Conservation (phyloP, 1,140 invertebrate genomes). For the Euura lappo region DNA sequence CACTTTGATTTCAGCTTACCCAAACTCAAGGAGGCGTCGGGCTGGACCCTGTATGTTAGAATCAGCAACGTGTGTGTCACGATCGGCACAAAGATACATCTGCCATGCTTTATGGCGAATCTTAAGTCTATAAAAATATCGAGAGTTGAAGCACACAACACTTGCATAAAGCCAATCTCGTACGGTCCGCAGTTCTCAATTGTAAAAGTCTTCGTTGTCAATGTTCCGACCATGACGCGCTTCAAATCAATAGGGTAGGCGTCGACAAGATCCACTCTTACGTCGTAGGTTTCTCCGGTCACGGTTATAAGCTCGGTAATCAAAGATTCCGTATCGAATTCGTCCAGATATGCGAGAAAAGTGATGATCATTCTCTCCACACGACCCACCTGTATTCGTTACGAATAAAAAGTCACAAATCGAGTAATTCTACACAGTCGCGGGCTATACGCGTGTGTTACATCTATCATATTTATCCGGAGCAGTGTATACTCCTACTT, state of each 20-base stretch:
- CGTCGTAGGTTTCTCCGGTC: conserved; percentile 45
- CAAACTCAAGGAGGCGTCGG: background rate
- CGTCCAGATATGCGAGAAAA: conserved; percentile 36
- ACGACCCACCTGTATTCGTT: conserved; percentile 24
- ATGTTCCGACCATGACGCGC: conserved; percentile 29
- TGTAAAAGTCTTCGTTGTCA: conserved; percentile 23
- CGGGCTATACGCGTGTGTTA: background rate
- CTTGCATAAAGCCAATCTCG: conserved; percentile 45
- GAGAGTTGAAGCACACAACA: background rate
- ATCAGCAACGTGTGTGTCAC: no score
- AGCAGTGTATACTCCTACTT: background rate
- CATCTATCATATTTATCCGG: background rate
- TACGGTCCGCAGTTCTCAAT: conserved; percentile 44
- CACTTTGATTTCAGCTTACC: background rate
- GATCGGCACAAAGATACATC: no score
- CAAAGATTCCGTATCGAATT: conserved; percentile 34
- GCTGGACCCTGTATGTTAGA: background rate
- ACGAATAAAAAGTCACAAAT: no score
- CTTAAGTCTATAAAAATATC: background rate
- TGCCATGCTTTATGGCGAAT: no score
- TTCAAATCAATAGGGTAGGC: conserved; percentile 45
- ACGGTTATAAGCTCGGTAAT: conserved; percentile 33
- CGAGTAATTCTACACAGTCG: no score
- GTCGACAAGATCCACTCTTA: conserved; percentile 36
- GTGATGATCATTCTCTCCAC: conserved; percentile 20